Evolutionary conservation across 2,888 invertebrate genomes (phyloP).

Genomic region (Corbicula japonica): DNA sequence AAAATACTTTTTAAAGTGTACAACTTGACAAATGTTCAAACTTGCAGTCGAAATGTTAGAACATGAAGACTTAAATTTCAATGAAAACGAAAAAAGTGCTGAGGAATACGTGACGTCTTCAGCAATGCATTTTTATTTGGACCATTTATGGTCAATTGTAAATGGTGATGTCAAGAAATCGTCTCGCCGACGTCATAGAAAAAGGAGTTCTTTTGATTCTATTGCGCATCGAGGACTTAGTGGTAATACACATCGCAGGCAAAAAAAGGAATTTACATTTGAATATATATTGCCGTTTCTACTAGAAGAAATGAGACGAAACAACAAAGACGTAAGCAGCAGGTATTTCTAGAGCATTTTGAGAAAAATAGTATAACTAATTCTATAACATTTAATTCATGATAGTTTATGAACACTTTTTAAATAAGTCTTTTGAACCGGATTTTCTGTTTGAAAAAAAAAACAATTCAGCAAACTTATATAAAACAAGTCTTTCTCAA

Average conservation of each 20-base stretch:
- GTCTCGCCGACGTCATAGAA: slow-evolving; percentile 18
- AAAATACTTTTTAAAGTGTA: no score
- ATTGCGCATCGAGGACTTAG: slow-evolving; percentile 35
- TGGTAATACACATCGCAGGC: slow-evolving; percentile 6
- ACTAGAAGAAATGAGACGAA: slow-evolving; percentile 32
- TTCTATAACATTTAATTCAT: no score
- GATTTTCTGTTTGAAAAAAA: no score
- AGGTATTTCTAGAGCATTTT: neutral
- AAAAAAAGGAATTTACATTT: slow-evolving; percentile 44
- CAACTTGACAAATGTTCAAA: slow-evolving; percentile 2
- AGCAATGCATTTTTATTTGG: slow-evolving; percentile 5
- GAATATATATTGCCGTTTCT: slow-evolving; percentile 47
- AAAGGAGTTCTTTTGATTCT: slow-evolving; percentile 42
- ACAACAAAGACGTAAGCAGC: slow-evolving; percentile 6
- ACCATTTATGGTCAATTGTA: slow-evolving; percentile 1
- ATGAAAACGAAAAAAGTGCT: neutral
- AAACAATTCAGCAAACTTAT: no score
- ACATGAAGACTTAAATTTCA: neutral
- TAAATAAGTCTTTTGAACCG: no score
- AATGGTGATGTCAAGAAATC: neutral
- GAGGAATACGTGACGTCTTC: neutral
- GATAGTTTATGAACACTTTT: no score
- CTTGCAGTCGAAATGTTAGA: neutral
- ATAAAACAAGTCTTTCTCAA: no score
- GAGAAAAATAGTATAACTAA: no score